A percentile compares a stretch with the other conserved stretches of the same genome.
Conservation (phyloP, 2,797 vertebrate species). For the Trematomus bernacchii region DNA sequence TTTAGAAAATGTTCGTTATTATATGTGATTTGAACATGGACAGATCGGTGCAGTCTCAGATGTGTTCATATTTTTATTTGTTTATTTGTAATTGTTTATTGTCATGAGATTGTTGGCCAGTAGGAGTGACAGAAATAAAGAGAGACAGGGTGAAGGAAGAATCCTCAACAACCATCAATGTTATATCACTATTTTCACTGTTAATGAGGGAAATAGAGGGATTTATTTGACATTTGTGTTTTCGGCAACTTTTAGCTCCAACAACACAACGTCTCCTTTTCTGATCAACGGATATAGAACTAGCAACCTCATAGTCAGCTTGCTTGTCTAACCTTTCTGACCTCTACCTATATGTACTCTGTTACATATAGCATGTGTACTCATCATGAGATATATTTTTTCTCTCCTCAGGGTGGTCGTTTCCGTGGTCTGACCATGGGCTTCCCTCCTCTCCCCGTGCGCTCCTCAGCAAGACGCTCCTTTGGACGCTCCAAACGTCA, state of each 20-base stretch:
- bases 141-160: not conserved
- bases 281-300: not conserved
- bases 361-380: not conserved
- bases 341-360: not conserved
- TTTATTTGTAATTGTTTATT: not conserved
- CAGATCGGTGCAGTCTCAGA: too few species aligned
- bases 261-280: not conserved
- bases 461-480: constrained; percentile 89
- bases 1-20: too few species aligned
- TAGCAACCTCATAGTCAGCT: not conserved
- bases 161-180: not conserved
- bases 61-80: too few species aligned
- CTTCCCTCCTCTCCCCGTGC: constrained; percentile 87
- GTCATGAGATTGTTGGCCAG: not conserved
- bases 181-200: not conserved
- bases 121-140: not conserved
- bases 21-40: too few species aligned
- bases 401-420: constrained; percentile 81
- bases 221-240: too few species aligned
- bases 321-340: not conserved
- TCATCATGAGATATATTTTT: constrained; percentile 5
- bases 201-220: too few species aligned
- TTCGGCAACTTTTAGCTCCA: not conserved
- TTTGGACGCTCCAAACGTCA: constrained; percentile 93
- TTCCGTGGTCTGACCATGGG: constrained; percentile 88